Percentiles rank a stretch among this genome's conserved stretches.
Conservation (phyloP, 2,113 vertebrate species). For the Psittacula cyanocephala region DNA sequence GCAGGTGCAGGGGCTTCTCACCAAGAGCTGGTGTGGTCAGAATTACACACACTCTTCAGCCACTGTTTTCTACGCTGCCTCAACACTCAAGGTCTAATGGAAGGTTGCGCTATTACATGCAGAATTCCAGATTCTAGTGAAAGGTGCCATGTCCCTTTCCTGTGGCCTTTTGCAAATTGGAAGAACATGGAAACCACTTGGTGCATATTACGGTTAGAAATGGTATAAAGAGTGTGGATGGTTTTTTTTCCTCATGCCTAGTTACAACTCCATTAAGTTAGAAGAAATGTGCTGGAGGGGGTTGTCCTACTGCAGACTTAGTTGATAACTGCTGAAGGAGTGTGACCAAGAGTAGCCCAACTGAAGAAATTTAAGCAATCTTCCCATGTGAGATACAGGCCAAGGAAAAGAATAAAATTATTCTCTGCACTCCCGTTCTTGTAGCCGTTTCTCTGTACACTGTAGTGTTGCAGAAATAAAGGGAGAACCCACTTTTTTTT, state of each 20-base stretch:
- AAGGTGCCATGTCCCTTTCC: conserved; percentile 74
- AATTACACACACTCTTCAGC: conserved; percentile 79
- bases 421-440: conserved; percentile 64
- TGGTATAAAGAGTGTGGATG: conserved; percentile 73
- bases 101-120: conserved; percentile 70
- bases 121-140: conserved; percentile 65
- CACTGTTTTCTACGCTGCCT: conserved; percentile 78
- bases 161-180: conserved; percentile 74
- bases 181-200: conserved; percentile 62
- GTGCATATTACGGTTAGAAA: conserved; percentile 69
- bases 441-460: conserved; percentile 65
- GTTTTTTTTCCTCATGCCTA: conserved; percentile 73
- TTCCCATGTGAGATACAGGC: conserved; percentile 60
- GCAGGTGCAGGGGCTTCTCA: conserved; percentile 69
- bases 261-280: conserved; percentile 56
- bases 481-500: conserved; percentile 77
- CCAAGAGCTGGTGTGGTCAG: conserved; percentile 73
- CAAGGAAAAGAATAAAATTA: conserved; percentile 66
- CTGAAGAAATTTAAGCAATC: conserved; percentile 36
- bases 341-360: conserved; percentile 49
- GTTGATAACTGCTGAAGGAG: conserved; percentile 37
- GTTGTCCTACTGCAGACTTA: conserved; percentile 58
- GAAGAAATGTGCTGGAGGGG: conserved; percentile 63
- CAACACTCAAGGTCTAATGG: conserved; percentile 71
- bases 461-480: conserved; percentile 72